These are phyloP conservation scores for Folsomia candida DNA, from an alignment of 2,888 invertebrate species.

Conservation along the genomic window DNA sequence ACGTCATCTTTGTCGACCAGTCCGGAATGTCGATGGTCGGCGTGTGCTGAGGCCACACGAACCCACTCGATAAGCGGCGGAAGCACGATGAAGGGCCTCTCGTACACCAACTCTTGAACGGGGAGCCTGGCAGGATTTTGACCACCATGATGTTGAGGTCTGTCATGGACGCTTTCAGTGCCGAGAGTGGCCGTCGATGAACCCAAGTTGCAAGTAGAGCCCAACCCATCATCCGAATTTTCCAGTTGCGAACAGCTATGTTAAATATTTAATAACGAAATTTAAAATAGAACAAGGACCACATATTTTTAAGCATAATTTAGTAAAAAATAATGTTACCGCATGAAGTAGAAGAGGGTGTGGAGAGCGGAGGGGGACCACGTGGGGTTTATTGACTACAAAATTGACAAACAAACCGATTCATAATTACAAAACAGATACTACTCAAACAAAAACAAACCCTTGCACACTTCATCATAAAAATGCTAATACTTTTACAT, in stretches of 20 bases:
- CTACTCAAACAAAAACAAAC: too few relatives aligned
- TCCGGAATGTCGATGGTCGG: conserved; percentile 73
- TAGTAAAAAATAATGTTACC: too few relatives aligned
- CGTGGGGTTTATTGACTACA: too few relatives aligned
- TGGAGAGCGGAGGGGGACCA: conserved; percentile 67
- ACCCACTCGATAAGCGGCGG: conserved; percentile 91
- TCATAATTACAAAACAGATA: too few relatives aligned
- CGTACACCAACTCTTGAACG: conserved; percentile 75
- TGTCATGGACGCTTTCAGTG: conserved; percentile 33
- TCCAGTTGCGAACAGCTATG: conserved; percentile 72
- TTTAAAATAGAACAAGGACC: too few relatives aligned
- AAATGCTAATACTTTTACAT: too few relatives aligned
- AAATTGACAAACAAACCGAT: too few relatives aligned
- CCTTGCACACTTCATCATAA: too few relatives aligned
- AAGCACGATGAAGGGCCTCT: conserved; percentile 80
- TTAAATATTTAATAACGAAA: too few relatives aligned
- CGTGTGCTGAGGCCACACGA: conserved; percentile 77
- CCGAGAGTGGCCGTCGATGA: conserved; percentile 43
- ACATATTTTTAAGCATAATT: too few relatives aligned
- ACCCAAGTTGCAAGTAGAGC: conserved; percentile 28
- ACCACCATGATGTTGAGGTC: conserved; percentile 36
- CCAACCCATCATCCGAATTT: conserved; percentile 45
- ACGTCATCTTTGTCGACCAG: conserved; percentile 81
- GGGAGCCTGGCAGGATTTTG: conserved; percentile 56
- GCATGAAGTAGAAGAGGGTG: conserved; percentile 87